Conservation (phyloP, 2,113 vertebrate species). For the Acrocephalus arundinaceus region DNA sequence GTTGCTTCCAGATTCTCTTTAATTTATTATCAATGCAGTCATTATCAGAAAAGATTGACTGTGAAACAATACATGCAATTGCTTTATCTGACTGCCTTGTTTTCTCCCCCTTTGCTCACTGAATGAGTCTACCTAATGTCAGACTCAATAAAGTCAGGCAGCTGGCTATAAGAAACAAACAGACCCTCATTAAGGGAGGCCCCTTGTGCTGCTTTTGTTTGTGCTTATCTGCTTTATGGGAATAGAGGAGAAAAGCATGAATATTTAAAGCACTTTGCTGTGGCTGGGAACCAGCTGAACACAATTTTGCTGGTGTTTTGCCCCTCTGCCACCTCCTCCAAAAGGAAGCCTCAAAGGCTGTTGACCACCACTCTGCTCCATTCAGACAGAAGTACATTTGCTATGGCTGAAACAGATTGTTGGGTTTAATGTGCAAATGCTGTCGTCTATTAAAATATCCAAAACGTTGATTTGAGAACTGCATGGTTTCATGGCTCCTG, state of each 20-base stretch:
- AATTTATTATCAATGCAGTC: not conserved
- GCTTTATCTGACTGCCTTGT: not conserved
- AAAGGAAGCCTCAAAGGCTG: not conserved
- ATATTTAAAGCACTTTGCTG: slow-evolving; percentile 35
- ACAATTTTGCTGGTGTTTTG: not conserved
- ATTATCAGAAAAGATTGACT: not conserved
- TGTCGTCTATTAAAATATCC: not conserved
- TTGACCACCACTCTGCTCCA: not conserved
- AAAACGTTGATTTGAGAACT: not conserved
- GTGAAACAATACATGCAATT: not conserved
- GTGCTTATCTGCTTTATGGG: slow-evolving; percentile 31
- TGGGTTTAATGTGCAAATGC: not conserved
- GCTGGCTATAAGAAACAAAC: not conserved
- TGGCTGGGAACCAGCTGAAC: not conserved
- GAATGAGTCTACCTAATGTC: not conserved
- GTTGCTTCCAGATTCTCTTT: not conserved
- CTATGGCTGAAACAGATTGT: not conserved
- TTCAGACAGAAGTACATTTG: not conserved
- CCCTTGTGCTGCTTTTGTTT: slow-evolving; percentile 35
- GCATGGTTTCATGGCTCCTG: not conserved
- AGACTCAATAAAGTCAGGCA: slow-evolving; percentile 14
- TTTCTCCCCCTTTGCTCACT: not conserved
- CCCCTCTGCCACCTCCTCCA: not conserved
- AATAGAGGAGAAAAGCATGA: slow-evolving; percentile 1
- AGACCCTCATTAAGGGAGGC: slow-evolving; percentile 40